Evolutionary conservation across 2,888 invertebrate genomes (phyloP), one percentile per base, ranked within the genome.

Genomic region (Heteromurus nitidus): DNA sequence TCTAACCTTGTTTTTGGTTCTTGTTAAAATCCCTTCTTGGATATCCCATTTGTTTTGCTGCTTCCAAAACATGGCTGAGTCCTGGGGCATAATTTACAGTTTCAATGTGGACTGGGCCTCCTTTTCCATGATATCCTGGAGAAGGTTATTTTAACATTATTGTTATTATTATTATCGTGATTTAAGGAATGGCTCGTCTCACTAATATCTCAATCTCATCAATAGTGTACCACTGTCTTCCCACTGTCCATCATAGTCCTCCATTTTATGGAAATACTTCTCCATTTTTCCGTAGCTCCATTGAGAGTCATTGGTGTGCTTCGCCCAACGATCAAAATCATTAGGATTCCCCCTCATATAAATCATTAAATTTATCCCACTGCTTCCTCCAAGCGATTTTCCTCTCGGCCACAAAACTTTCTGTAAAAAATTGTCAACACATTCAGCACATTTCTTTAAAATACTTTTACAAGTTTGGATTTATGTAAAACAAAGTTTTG

Each of bases 321-420:
- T 88, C 70, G 93, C 93, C 95, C 95, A 95, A 1, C 90, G 87
- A 36, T 80, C 62, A 36, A 64, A 95, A 88, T 95, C 94, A 16
- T 91, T 89, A n/a, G 91, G 89, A 89, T 94, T 93, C 18, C 95
- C 95, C 88, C 93, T 88, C 22, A 53, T 68, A 60, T 76, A 76
- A 11, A 68, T 30, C 44, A 67, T 30, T 9, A 42, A 65, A 18
- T 76, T 76, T 3, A 42, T 47, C 2, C 11, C 13, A 24, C 68
- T 68, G 11, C 31, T 60, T 26, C 76, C 76, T 2, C 73, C 73
- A n/a, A n/a, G n/a, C n/a, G n/a, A n/a, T n/a, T n/a, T n/a, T n/a
- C n/a, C n/a, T n/a, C n/a, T n/a, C n/a, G n/a, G n/a, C n/a, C n/a
- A n/a, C n/a, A n/a, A n/a, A n/a, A n/a, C n/a, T n/a, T n/a, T n/a